phyloP scores from a whole-genome alignment of 2,888 invertebrate genomes.

The Aricia artaxerxes region DNA sequence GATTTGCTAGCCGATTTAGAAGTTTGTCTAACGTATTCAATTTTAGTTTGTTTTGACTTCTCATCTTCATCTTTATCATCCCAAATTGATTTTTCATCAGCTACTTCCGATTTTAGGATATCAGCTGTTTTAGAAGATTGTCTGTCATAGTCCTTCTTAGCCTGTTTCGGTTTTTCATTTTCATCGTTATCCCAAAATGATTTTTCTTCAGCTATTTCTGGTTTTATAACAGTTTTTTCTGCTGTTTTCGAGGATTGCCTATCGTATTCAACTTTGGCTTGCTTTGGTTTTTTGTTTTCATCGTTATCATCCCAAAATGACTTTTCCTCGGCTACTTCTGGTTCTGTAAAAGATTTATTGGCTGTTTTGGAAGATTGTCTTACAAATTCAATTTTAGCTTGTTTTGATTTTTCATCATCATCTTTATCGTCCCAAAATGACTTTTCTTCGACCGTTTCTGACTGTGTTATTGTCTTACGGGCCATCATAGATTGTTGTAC shows the following conservation, averaged over 20 bases:
- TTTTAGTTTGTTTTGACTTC: conserved; percentile 45
- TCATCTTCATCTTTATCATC: conserved; percentile 56
- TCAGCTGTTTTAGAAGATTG: conserved; percentile 47
- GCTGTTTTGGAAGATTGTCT: conserved; percentile 37
- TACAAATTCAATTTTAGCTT: conserved; percentile 55
- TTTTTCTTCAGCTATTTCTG: conserved; percentile 53
- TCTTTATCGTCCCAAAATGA: conserved; percentile 50
- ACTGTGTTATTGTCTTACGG: conserved; percentile 44
- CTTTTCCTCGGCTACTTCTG: conserved; percentile 40
- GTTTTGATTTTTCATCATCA: conserved; percentile 51
- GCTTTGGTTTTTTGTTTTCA: conserved; percentile 42
- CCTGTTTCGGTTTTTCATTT: conserved; percentile 47
- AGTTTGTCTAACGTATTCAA: conserved; percentile 54
- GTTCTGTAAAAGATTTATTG: background rate
- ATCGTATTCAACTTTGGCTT: conserved; percentile 50
- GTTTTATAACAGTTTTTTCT: conserved; percentile 46
- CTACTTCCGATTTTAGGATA: conserved; percentile 50
- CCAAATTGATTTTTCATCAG: conserved; percentile 61
- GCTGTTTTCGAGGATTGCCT: conserved; percentile 44
- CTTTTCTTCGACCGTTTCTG: conserved; percentile 40
- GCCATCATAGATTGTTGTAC: conserved; percentile 44
- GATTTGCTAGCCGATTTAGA: conserved; percentile 48
- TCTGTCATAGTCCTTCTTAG: conserved; percentile 52
- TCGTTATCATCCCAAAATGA: conserved; percentile 49
- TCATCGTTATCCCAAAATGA: conserved; percentile 61